Evolutionary conservation across 2,797 vertebrate species (phyloP).

Genomic region (Dallia pectoralis): DNA sequence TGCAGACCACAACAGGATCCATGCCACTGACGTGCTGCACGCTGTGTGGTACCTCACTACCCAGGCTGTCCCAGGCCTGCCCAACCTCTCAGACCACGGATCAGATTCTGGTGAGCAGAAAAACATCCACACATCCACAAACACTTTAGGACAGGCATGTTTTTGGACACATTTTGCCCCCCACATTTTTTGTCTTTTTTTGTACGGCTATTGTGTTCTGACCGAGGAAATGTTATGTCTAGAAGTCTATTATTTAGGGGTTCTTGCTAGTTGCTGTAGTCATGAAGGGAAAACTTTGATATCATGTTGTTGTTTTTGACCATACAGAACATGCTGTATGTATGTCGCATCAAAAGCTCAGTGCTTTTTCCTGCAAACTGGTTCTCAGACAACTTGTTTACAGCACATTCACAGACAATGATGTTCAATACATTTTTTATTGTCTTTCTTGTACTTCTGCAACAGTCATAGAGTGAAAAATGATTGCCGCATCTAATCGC

Average conservation of each 20-base stretch:
- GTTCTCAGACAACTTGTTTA: no score
- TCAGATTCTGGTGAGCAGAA: constrained; percentile 82
- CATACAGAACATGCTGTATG: no score
- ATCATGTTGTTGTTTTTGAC: no score
- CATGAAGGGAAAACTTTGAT: no score
- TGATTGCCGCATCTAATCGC: no score
- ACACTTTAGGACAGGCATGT: background rate
- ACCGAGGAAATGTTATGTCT: background rate
- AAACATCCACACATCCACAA: background rate
- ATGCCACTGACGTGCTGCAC: constrained; percentile 96
- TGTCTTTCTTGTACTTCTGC: no score
- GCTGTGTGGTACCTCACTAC: constrained; percentile 98
- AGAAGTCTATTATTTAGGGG: background rate
- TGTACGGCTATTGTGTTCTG: background rate
- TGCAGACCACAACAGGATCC: constrained; percentile 95
- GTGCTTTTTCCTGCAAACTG: no score
- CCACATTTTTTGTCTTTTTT: background rate
- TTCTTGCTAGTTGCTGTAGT: background rate
- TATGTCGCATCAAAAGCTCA: no score
- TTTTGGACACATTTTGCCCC: no score
- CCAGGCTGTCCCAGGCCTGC: constrained; percentile 89
- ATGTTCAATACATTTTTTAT: no score
- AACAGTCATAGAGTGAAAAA: no score
- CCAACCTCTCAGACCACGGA: constrained; percentile 79
- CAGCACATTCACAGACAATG: no score